These are phyloP conservation scores for Meles meles DNA, from an alignment of 2,113 vertebrate genomes.

Conservation along the genomic window DNA sequence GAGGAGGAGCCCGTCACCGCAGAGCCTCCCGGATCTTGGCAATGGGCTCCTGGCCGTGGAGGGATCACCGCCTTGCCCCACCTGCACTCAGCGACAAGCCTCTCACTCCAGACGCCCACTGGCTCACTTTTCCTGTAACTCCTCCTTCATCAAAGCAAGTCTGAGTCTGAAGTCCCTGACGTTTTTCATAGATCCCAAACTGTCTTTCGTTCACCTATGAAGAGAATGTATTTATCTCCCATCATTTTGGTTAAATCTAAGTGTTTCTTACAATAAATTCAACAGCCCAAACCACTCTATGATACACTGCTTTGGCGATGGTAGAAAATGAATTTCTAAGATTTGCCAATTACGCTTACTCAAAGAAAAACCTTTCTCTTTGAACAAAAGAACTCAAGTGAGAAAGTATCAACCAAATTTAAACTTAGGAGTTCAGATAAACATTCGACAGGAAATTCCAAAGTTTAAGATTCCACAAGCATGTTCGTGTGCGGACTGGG, in stretches of 20 bases:
- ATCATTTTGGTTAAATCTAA: not conserved
- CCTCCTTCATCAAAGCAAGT: not conserved
- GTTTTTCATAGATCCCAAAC: not conserved
- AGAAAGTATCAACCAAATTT: slow-evolving; percentile 14
- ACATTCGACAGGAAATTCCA: slow-evolving; percentile 36
- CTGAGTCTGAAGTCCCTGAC: not conserved
- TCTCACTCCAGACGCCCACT: not conserved
- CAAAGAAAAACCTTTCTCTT: slow-evolving; percentile 15
- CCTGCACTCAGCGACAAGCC: not conserved
- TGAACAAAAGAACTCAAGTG: not conserved
- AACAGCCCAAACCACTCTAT: not conserved
- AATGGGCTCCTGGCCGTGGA: not conserved
- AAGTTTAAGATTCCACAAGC: not conserved
- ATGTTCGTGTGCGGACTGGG: not conserved
- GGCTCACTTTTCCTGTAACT: not conserved
- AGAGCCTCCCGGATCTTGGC: not conserved
- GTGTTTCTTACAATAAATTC: not conserved
- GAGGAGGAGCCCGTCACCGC: not conserved
- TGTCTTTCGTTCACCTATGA: not conserved
- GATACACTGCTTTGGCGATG: not conserved
- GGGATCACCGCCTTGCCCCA: not conserved
- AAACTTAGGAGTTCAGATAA: slow-evolving; percentile 38
- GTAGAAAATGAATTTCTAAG: not conserved
- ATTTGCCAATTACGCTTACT: not conserved
- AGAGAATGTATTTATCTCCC: not conserved